Percentiles rank a stretch among this genome's conserved stretches.
phyloP scores from a whole-genome alignment of 2,113 vertebrate genomes.

The Thryonomys swinderianus region DNA sequence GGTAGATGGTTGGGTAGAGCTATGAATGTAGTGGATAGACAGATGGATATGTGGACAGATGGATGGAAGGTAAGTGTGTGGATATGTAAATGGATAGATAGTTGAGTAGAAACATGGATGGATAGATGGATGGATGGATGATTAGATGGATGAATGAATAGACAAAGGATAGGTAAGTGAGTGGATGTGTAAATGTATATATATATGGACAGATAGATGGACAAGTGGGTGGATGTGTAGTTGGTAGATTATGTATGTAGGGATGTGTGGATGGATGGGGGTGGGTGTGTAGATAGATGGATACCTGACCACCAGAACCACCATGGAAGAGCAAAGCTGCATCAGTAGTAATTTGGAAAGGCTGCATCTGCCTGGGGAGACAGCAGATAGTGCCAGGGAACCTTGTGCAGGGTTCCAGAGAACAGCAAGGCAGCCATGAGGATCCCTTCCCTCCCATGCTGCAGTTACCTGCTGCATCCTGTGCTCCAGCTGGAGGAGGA shows the following conservation, averaged over 20 bases:
- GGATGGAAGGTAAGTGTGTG: neutral
- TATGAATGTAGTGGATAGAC: neutral
- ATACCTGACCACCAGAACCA: neutral
- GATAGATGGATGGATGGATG: too few relatives aligned
- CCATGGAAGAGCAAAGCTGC: neutral
- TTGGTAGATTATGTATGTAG: fast-evolving
- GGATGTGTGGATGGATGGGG: fast-evolving
- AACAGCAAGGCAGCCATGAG: fast-evolving
- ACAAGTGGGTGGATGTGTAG: neutral
- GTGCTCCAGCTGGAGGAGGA: slow-evolving; percentile 87
- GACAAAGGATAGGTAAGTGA: fast-evolving
- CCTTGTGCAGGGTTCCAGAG: neutral
- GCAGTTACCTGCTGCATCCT: slow-evolving; percentile 84
- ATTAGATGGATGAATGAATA: neutral
- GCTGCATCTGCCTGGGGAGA: neutral
- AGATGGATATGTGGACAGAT: fast-evolving
- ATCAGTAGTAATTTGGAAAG: neutral
- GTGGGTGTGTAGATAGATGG: fast-evolving
- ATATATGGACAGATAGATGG: neutral
- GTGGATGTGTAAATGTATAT: fast-evolving
- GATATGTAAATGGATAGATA: neutral
- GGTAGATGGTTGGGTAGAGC: neutral
- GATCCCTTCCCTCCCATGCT: fast-evolving
- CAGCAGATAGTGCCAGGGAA: fast-evolving
- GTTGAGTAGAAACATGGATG: neutral